These are phyloP conservation scores for Stenchaetothrips biformis DNA, from an alignment of 2,888 invertebrate genomes.

Conservation along the genomic window DNA sequence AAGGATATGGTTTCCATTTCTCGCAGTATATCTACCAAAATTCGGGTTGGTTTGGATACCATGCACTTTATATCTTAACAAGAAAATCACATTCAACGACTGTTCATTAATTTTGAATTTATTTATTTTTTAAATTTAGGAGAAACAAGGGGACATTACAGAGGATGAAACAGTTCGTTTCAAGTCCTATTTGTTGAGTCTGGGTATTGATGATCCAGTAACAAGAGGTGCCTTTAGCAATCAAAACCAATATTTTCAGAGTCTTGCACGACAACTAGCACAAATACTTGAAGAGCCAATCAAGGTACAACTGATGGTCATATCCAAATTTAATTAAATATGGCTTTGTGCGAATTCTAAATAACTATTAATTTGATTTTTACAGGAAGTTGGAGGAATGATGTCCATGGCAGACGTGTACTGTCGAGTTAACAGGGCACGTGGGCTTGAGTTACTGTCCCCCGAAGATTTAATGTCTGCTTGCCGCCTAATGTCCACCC, in stretches of 20 bases:
- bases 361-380: slow-evolving; percentile 16
- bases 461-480: slow-evolving; percentile 95
- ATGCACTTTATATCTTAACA: slow-evolving; percentile 19
- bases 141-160: slow-evolving; percentile 90
- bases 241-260: slow-evolving; percentile 38
- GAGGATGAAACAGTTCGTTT: slow-evolving; percentile 96
- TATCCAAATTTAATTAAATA: not conserved
- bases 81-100: not conserved
- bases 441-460: slow-evolving; percentile 91
- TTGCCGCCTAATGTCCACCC: slow-evolving; percentile 62
- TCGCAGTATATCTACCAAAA: slow-evolving; percentile 85
- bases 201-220: slow-evolving; percentile 97
- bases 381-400: slow-evolving; percentile 87
- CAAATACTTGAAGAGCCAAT: slow-evolving; percentile 76
- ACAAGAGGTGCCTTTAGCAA: slow-evolving; percentile 71
- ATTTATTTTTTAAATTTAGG: slow-evolving; percentile 49
- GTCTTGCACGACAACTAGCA: slow-evolving; percentile 76
- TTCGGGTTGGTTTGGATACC: slow-evolving; percentile 56
- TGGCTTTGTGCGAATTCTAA: not conserved
- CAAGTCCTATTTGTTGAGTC: slow-evolving; percentile 90
- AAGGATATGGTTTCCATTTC: slow-evolving; percentile 95
- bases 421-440: slow-evolving; percentile 92
- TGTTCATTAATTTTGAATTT: slow-evolving; percentile 18
- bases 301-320: slow-evolving; percentile 52
- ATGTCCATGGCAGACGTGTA: slow-evolving; percentile 96